Base-by-base conservation (phyloP, 2,113 vertebrate species). In the Cinclus mexicanus region DNA sequence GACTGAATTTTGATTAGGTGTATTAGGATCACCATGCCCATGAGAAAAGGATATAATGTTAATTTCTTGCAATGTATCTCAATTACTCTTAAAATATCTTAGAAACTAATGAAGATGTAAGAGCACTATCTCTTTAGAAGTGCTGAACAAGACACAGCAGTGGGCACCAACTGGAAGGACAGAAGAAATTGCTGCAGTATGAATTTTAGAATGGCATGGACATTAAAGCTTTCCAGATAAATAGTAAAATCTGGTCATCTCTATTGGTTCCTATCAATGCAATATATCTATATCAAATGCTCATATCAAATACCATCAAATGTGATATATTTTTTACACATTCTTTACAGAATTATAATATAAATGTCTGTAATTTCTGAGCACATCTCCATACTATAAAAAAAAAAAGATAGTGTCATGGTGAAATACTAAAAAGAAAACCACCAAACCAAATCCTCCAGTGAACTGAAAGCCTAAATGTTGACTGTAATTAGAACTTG, bases 401-500 rank as follows among this genome's bases (percentile, higher is more conserved):
- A 35, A 46, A 75, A 18, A 52, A 82, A 70, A 72, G 72, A 83
- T 37, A 37, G 35, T 37, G 57, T 6, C 3, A 33, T 8, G 1
- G 4, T 56, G 39, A 84, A 63, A 46, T 52, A 56, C 14, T 33
- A 1, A 52, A 75, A 72, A 75, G 60, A 5, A 1, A 10, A 26
- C 14, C 7, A 1, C 0, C 5, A 39, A 53, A 47, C 4, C 17
- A 79, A 14, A 18, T 5, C 0, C 4, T 47, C 59, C 46, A 16
- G 5, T 86, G 18, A 85, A 49, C 33, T 35, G 26, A 60, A 79
- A 83, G 41, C 22, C 31, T 55, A 72, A 49, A 67, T 19, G 14
- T 5, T 29, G 74, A 55, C 5, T 83, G n/a, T 33, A 70, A 33
- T 20, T 52, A 65, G 20, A 90, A 77, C 21, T 7, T 37, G 3